Conservation (phyloP, 2,888 invertebrate species). For the Diploptera punctata region DNA sequence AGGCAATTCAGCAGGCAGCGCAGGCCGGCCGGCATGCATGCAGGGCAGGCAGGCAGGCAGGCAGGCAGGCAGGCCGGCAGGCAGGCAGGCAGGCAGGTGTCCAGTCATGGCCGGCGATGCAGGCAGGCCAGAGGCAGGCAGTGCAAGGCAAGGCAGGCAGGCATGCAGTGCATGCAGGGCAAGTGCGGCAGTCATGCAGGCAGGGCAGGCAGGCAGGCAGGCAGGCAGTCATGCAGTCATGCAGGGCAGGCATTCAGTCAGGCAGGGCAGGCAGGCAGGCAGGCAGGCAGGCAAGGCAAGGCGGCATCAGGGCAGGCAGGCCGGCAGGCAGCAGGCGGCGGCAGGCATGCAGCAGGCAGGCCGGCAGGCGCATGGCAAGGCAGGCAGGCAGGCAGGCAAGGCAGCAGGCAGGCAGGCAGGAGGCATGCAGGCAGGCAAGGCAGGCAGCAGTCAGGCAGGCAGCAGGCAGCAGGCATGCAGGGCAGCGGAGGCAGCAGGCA, state of each 20-base stretch:
- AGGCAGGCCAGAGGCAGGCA: too few species aligned
- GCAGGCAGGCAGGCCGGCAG: slow-evolving; percentile 10
- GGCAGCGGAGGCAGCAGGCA: too few species aligned
- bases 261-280: slow-evolving; percentile 13
- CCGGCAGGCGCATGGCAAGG: background rate
- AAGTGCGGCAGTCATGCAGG: too few species aligned
- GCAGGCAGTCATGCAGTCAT: background rate
- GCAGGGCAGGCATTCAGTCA: too few species aligned
- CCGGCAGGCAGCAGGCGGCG: slow-evolving; percentile 7
- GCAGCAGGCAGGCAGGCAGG: too few species aligned
- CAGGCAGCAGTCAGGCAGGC: background rate
- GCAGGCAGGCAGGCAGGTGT: slow-evolving; percentile 8
- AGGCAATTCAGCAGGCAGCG: too few species aligned
- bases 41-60: background rate
- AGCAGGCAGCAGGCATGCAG: slow-evolving; percentile 1
- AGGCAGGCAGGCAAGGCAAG: slow-evolving; percentile 8
- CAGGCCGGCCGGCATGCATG: too few species aligned
- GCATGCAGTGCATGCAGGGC: too few species aligned
- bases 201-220: slow-evolving; percentile 13
- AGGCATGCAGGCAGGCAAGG: slow-evolving; percentile 6
- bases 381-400: slow-evolving; percentile 13
- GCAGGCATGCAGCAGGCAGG: too few species aligned
- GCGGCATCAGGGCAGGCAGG: slow-evolving; percentile 1
- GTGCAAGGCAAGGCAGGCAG: slow-evolving; percentile 13
- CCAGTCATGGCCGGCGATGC: background rate